phyloP scores from a whole-genome alignment of 2,113 vertebrate species.

The Hippocampus guttulatus region DNA sequence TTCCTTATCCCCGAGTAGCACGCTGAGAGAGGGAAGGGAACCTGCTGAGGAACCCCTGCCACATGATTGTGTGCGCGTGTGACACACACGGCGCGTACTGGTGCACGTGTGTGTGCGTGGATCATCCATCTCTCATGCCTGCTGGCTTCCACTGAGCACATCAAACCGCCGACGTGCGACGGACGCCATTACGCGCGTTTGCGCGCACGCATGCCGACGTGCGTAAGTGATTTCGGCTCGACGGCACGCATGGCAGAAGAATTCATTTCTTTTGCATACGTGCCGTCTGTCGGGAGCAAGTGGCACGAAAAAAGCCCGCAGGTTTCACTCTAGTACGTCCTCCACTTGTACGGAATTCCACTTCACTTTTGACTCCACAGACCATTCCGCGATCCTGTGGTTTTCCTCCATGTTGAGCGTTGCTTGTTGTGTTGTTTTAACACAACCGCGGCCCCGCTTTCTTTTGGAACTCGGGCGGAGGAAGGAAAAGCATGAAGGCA shows the following conservation, averaged over 20 bases:
- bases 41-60: conserved; percentile 46
- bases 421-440: conserved; percentile 35
- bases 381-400: conserved; percentile 50
- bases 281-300: conserved; percentile 13
- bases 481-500: conserved; percentile 13
- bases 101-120: not conserved
- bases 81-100: not conserved
- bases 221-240: conserved; percentile 18
- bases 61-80: conserved; percentile 20
- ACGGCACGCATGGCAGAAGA: conserved; percentile 6
- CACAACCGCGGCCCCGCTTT: conserved; percentile 12
- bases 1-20: conserved; percentile 40
- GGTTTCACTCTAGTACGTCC: conserved; percentile 39
- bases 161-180: conserved; percentile 36
- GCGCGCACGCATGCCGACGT: not conserved
- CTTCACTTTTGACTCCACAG: conserved; percentile 43
- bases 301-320: not conserved
- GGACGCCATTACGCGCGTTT: conserved; percentile 30
- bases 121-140: conserved; percentile 51
- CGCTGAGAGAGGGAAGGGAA: conserved; percentile 39
- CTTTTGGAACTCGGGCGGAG: conserved; percentile 18
- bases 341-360: conserved; percentile 33
- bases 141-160: conserved; percentile 33
- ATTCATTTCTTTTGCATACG: conserved; percentile 33
- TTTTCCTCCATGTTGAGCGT: conserved; percentile 40